Base-by-base conservation (phyloP, 2,113 vertebrate species). In the Orientallactaga bullata region DNA sequence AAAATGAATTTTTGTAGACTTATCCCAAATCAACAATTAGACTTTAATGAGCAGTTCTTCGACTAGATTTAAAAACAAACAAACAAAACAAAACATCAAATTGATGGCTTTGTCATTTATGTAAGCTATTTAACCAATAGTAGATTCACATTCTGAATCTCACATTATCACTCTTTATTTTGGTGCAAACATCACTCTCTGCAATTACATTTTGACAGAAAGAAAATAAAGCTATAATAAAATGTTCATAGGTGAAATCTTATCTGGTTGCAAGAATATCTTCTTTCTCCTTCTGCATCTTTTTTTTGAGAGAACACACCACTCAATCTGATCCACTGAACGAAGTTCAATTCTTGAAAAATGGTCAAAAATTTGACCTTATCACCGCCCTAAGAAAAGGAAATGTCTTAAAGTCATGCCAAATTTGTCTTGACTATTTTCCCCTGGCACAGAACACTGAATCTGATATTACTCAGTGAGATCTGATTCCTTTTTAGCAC, bases 81-180 rank as follows among this genome's bases (percentile, higher is more conserved):
- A 79, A 60, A 92, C 18, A 61, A 12, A 93, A 7, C 18, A 63
- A 84, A 91, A 37, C 1, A 88, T 58, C 5, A 17, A 79, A 6
- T 15, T 88, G 85, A 93, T 65, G 89, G 87, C 51, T 87, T 90
- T 96, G 30, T 73, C 74, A 63, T 60, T 73, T 89, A 66, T 30
- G 37, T 78, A 82, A 65, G 1, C 47, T 89, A 15, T 90, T 90
- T 69, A 88, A 35, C 23, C 26, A 89, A 72, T 2, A 69, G 2
- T 73, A 85, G 26, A 73, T 7, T 58, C 78, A 16, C 87, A 79
- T 94, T 95, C 83, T 88, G 21, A 87, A 80, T 66, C 81, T 55
- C 32, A 65, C 12, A 87, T 39, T 26, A 66, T 55, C 87, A 6
- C 28, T 76, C 65, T 26, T 95, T 12, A 26, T 21, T 93, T 79